phyloP scores from a whole-genome alignment of 2,797 vertebrate species.

The Phataginus tetradactyla region DNA sequence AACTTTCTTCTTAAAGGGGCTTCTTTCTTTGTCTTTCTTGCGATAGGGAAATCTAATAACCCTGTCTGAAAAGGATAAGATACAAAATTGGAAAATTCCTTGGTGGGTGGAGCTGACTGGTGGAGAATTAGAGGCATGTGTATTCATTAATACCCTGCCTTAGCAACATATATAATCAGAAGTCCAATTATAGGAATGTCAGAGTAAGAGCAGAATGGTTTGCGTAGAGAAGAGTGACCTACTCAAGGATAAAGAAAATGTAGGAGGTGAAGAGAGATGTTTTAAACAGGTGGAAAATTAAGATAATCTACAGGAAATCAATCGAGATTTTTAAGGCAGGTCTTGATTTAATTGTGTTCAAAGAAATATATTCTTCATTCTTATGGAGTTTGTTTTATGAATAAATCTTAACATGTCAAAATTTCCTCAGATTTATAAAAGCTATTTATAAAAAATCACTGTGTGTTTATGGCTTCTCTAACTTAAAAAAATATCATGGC shows the following conservation, averaged over 20 bases:
- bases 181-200: background rate
- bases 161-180: background rate
- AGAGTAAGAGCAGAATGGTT: background rate
- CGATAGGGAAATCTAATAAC: background rate
- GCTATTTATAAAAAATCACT: background rate
- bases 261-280: background rate
- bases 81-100: background rate
- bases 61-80: background rate
- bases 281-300: background rate
- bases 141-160: background rate
- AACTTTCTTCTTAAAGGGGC: background rate
- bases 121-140: background rate
- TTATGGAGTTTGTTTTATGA: background rate
- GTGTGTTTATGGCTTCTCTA: background rate
- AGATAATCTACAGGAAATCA: background rate
- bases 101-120: background rate
- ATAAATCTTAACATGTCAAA: background rate
- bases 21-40: background rate
- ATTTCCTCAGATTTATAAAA: background rate
- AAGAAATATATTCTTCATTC: background rate
- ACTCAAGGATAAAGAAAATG: background rate
- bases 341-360: background rate
- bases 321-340: background rate
- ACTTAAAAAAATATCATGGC: accelerated
- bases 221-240: background rate